Evolutionary conservation across 2,888 invertebrate species (phyloP).

Genomic region (Megalurothrips usitatus): DNA sequence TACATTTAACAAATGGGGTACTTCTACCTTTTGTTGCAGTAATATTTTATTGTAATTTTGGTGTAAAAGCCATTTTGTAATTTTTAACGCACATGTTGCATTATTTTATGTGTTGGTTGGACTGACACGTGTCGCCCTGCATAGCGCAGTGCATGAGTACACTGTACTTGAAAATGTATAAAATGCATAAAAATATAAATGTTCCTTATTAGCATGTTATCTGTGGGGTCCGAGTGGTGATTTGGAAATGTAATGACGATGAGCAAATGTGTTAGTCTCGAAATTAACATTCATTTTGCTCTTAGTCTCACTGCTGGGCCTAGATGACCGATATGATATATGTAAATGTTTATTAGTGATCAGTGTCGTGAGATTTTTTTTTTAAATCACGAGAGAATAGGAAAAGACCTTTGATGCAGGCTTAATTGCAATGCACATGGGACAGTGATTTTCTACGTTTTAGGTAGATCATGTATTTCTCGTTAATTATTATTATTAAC

Average conservation of each 20-base stretch:
- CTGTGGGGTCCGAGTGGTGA: slow-evolving; percentile 9
- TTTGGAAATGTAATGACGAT: neutral
- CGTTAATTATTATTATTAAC: slow-evolving; percentile 27
- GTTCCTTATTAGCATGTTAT: slow-evolving; percentile 15
- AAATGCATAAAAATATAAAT: slow-evolving; percentile 23
- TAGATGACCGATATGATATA: slow-evolving; percentile 19
- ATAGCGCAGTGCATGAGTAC: slow-evolving; percentile 7
- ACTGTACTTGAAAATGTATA: slow-evolving; percentile 17
- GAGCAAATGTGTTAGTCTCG: neutral
- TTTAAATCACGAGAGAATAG: neutral
- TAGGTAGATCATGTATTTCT: slow-evolving; percentile 20
- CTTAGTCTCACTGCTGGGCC: slow-evolving; percentile 7
- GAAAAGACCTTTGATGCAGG: slow-evolving; percentile 6
- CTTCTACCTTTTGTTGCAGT: neutral
- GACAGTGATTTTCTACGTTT: slow-evolving; percentile 25
- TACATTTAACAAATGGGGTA: neutral
- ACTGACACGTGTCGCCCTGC: slow-evolving; percentile 21
- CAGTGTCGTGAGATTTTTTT: neutral
- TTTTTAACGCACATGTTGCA: slow-evolving; percentile 20
- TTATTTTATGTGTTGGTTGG: slow-evolving; percentile 25
- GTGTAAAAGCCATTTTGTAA: slow-evolving; percentile 16
- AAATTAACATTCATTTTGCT: neutral
- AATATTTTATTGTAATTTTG: slow-evolving; percentile 19
- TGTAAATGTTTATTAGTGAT: slow-evolving; percentile 12
- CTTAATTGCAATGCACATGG: slow-evolving; percentile 19